phyloP scores from a whole-genome alignment of 2,888 invertebrate species.

The Corbicula japonica region DNA sequence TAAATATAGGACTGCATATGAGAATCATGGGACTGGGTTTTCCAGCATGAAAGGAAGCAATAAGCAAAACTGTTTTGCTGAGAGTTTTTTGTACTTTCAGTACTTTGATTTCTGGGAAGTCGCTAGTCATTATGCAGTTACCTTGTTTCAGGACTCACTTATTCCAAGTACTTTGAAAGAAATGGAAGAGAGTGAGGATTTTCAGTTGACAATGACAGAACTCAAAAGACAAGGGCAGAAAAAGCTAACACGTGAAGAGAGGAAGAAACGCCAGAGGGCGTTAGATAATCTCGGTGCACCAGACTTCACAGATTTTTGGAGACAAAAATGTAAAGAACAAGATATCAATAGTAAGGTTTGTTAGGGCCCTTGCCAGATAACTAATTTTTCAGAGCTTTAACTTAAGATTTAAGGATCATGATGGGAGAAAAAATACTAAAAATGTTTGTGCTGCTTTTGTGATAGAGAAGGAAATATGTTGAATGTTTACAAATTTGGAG shows the following conservation, averaged over 20 bases:
- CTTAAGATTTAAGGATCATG: neutral
- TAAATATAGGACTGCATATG: too few species aligned
- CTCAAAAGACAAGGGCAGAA: constrained; percentile 72
- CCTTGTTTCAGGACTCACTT: constrained; percentile 69
- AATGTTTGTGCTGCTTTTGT: neutral
- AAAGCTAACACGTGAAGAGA: constrained; percentile 73
- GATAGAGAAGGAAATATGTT: neutral
- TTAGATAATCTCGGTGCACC: constrained; percentile 75
- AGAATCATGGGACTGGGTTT: too few species aligned
- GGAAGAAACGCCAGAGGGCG: constrained; percentile 73
- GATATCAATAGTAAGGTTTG: constrained; percentile 31
- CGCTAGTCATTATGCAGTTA: neutral
- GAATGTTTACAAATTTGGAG: neutral
- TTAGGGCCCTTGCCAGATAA: neutral
- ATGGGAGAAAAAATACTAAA: neutral
- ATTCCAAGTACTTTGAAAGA: constrained; percentile 75
- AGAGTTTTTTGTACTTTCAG: neutral
- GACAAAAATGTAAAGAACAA: constrained; percentile 58
- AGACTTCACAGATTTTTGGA: constrained; percentile 70
- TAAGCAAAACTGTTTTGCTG: neutral
- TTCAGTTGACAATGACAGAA: constrained; percentile 70
- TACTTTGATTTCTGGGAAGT: neutral
- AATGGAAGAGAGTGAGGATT: constrained; percentile 75
- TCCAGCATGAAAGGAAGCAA: too few species aligned
- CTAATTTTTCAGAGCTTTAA: neutral